Percentiles rank a stretch among this genome's conserved stretches.
These are phyloP conservation scores for Dasyurus viverrinus DNA, from an alignment of 2,113 vertebrate genomes.

Conservation along the genomic window DNA sequence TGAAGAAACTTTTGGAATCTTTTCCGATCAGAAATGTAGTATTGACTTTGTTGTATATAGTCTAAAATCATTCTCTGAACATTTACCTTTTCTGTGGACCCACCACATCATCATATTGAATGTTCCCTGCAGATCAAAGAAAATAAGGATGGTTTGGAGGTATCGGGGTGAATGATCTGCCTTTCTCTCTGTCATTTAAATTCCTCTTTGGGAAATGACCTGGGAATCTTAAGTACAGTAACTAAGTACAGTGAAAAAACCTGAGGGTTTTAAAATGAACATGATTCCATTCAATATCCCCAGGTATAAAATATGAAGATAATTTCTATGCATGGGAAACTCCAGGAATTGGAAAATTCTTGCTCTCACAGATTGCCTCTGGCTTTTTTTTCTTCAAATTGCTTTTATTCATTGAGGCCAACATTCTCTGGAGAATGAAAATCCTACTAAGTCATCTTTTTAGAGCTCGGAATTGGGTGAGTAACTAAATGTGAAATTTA, in stretches of 20 bases:
- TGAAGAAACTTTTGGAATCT: background rate
- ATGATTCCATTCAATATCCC: slow-evolving; percentile 8
- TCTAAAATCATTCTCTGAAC: background rate
- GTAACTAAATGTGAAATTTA: background rate
- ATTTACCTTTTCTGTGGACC: background rate
- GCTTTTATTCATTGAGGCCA: slow-evolving; percentile 92
- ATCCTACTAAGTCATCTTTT: slow-evolving; percentile 80
- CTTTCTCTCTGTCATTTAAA: background rate
- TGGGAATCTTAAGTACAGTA: background rate
- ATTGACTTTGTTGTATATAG: background rate
- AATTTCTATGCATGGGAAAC: slow-evolving; percentile 93
- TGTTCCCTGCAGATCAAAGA: background rate
- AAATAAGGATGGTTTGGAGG: background rate
- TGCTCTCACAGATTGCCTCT: slow-evolving; percentile 87
- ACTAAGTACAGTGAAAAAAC: background rate
- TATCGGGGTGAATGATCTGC: background rate
- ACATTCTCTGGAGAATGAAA: slow-evolving; percentile 83
- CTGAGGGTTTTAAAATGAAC: background rate
- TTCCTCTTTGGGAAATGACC: background rate
- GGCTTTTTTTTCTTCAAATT: slow-evolving; percentile 88
- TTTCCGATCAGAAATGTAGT: background rate
- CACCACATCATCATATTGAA: background rate
- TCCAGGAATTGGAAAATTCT: slow-evolving; percentile 91
- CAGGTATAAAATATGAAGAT: slow-evolving; percentile 90
- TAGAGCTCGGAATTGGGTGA: slow-evolving; percentile 83